Base-by-base conservation (phyloP, 1,140 invertebrate species). In the Medauroidea extradentata region DNA sequence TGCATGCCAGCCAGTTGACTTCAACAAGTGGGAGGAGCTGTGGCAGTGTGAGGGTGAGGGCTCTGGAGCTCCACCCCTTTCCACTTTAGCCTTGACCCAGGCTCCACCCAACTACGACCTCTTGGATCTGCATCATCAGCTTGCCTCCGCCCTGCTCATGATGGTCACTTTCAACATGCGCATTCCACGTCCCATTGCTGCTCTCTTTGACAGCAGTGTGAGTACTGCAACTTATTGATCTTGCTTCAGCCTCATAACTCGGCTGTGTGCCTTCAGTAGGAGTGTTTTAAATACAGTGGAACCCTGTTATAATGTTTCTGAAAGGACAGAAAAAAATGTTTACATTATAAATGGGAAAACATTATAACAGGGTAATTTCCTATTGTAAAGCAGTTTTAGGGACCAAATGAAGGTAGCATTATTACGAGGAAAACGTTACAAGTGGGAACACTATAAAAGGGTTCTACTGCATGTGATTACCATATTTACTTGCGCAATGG, bases 81-180 rank as follows among this genome's bases (percentile, higher is more conserved):
- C 88, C 3, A 85, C 89, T 69, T 75, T 94, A 41, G 90, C 91
- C 0, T 71, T 93, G 50, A 83, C 85, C 49, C 89, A 91, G 69
- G 83, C 85, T 60, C 75, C 79, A 21, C 83, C 87, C 9, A 90
- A 90, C 72, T 85, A 84, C 60, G 83, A 89, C 63, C 77, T 93
- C 55, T 71, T 96, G 2, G 81, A 87, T 63, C 76, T 93, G 58
- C 91, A 94, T 70, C 85, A 85, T 61, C 87, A 93, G 73, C 74
- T 95, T 9, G 82, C 84, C 9, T 78, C 84, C 49, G 83, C 89
- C 1, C 75, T 95, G 43, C 84, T 89, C 60, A 89, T 93, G 69
- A 83, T 94, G 58, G 83, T 89, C 11, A 78, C 82, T 48, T 93
- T 95, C 67, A 85, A 84, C 63, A 70, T 95, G 29, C 93, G 87